phyloP scores from a whole-genome alignment of 2,888 invertebrate genomes.

The Byasa hedistus region DNA sequence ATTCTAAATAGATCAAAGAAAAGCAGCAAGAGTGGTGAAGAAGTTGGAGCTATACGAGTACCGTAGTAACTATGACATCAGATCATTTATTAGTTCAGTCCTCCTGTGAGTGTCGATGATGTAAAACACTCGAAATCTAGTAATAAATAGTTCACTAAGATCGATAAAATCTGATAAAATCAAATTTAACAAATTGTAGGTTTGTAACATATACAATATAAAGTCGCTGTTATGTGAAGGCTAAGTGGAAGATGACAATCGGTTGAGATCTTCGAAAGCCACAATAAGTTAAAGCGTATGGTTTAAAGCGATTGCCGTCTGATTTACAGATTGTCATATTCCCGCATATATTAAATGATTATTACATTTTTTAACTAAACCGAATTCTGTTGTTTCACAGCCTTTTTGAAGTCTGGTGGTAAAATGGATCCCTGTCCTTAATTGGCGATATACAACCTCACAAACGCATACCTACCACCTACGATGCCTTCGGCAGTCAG shows the following conservation, averaged over 20 bases:
- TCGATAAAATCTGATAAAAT: too few relatives aligned
- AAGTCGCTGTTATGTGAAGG: conserved; percentile 17
- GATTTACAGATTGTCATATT: conserved; percentile 23
- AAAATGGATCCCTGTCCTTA: conserved; percentile 55
- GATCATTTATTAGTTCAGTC: too few relatives aligned
- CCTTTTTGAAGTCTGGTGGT: conserved; percentile 72
- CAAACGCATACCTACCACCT: conserved; percentile 8
- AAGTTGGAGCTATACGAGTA: too few relatives aligned
- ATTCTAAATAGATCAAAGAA: too few relatives aligned
- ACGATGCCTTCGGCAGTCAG: conserved; percentile 32
- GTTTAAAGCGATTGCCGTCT: background rate
- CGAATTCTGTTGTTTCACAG: conserved; percentile 74
- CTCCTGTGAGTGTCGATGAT: too few relatives aligned
- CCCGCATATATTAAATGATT: conserved; percentile 3
- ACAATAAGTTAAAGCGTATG: background rate
- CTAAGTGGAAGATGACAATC: conserved; percentile 15
- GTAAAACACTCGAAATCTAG: too few relatives aligned
- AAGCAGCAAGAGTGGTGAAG: too few relatives aligned
- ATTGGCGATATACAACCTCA: conserved; percentile 29
- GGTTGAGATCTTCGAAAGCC: background rate
- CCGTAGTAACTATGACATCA: too few relatives aligned
- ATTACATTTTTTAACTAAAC: conserved; percentile 51
- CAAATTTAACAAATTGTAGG: too few relatives aligned
- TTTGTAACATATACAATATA: too few relatives aligned
- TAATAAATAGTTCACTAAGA: too few relatives aligned